Conservation (phyloP, 2,888 invertebrate genomes). For the Metopia argyrocephala region DNA sequence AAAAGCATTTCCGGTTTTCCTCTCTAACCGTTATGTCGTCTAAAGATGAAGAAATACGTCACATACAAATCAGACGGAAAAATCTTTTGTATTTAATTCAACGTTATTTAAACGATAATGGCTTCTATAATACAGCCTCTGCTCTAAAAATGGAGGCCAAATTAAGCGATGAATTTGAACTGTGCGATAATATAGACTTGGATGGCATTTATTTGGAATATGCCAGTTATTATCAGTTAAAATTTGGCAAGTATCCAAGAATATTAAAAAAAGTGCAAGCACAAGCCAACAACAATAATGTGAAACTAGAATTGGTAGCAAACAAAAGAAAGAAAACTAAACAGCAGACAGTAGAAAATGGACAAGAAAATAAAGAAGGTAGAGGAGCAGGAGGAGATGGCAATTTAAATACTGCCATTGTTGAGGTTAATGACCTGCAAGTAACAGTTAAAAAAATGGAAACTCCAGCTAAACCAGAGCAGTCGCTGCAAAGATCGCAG, state of each 20-base stretch:
- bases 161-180: conserved; percentile 82
- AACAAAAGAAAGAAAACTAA: conserved; percentile 51
- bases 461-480: conserved; percentile 33
- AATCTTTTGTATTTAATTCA: conserved; percentile 83
- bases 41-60: conserved; percentile 74
- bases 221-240: conserved; percentile 89
- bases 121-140: conserved; percentile 83
- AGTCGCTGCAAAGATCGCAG: neutral
- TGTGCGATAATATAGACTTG: conserved; percentile 95
- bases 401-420: conserved; percentile 44
- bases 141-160: conserved; percentile 85
- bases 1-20: too few species aligned
- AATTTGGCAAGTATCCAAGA: conserved; percentile 92
- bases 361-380: conserved; percentile 48
- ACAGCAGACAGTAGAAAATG: conserved; percentile 47
- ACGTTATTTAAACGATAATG: conserved; percentile 84
- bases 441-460: conserved; percentile 71
- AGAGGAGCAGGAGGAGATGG: conserved; percentile 30
- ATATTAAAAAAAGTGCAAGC: conserved; percentile 81
- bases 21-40: too few species aligned
- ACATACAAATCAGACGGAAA: conserved; percentile 77
- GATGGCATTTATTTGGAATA: conserved; percentile 93
- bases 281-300: conserved; percentile 60
- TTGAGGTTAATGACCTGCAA: conserved; percentile 66
- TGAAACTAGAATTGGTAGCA: conserved; percentile 69